Evolutionary conservation across 2,797 vertebrate species (phyloP), one percentile per base, ranked within the genome.

Genomic region (Siniperca obscura): DNA sequence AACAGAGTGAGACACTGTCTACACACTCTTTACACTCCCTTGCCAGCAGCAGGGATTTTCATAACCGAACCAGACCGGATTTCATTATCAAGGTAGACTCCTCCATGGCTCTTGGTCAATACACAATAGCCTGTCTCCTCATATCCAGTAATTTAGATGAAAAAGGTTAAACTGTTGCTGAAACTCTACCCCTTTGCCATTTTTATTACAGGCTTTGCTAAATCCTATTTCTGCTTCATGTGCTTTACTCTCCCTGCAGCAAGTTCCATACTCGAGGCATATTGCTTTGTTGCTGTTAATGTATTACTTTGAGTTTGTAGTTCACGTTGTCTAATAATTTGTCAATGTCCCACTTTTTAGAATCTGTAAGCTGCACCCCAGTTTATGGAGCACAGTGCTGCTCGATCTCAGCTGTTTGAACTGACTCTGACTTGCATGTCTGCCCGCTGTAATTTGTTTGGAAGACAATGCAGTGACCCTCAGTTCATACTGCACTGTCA

Each of bases 381-480:
- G 16, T 70, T 59, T 64, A 3, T 70, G 80, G 46, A 6, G 61
- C 42, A 1, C 44, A 21, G 50, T 6, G 21, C 53, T 83, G 21
- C 53, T 83, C 53, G 4, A 50, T 36, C 60, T 70, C 65, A 75
- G 74, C 73, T 73, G 64, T 84, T 76, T 78, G 72, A 77, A 59
- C 73, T 7, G 80, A 30, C 59, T 30, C 34, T 66, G 65, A 42
- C 66, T 52, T 59, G 44, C 72, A 27, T 12, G 76, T 79, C 60
- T 61, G 70, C 27, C 65, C 10, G 13, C 73, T 76, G 86, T 52
- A 46, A 65, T 71, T 73, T 79, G 74, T 81, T 67, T 78, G 62
- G 62, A 74, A 78, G 70, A 87, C 85, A 85, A 78, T 68, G 86
- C 89, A 7, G 59, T 62, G 80, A 73, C 74, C 77, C 61, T 56